Percentiles rank a stretch among this genome's conserved stretches.
Evolutionary conservation across 2,888 invertebrate species (phyloP).

Genomic region (Lasioglossum lativentre): DNA sequence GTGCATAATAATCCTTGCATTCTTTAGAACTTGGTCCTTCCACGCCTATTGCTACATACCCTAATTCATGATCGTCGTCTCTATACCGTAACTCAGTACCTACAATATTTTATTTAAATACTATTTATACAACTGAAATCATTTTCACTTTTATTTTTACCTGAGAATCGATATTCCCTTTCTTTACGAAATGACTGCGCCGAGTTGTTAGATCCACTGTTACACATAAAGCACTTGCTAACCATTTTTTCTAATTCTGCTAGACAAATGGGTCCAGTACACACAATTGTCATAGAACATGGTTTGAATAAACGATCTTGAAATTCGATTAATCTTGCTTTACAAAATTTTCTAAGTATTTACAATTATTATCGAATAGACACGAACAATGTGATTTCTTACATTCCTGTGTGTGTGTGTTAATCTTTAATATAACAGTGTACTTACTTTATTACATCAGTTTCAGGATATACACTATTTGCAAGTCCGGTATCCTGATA

Average conservation of each 20-base stretch:
- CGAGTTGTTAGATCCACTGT: conserved; percentile 11
- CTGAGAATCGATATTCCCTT: conserved; percentile 57
- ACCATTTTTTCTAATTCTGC: conserved; percentile 61
- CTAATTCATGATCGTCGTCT: conserved; percentile 85
- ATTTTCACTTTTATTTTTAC: conserved; percentile 30
- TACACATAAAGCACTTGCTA: conserved; percentile 56
- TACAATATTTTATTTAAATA: conserved; percentile 1
- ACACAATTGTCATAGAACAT: conserved; percentile 69
- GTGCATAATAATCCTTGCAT: conserved; percentile 79
- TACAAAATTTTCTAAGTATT: conserved; percentile 63
- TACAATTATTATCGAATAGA: background rate
- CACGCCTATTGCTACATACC: conserved; percentile 84
- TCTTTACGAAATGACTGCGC: background rate
- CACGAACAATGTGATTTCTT: background rate
- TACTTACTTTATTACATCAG: conserved; percentile 66
- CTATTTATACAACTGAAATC: background rate
- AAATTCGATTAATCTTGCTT: conserved; percentile 62
- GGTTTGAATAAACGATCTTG: conserved; percentile 69
- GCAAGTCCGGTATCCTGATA: conserved; percentile 85
- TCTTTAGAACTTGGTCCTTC: conserved; percentile 84
- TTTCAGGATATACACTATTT: conserved; percentile 79
- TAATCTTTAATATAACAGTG: background rate
- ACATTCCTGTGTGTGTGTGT: background rate
- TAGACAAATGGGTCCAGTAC: conserved; percentile 70
- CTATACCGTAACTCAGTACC: conserved; percentile 80